Evolutionary conservation across 2,113 vertebrate species (phyloP).

Genomic region (Tichodroma muraria): DNA sequence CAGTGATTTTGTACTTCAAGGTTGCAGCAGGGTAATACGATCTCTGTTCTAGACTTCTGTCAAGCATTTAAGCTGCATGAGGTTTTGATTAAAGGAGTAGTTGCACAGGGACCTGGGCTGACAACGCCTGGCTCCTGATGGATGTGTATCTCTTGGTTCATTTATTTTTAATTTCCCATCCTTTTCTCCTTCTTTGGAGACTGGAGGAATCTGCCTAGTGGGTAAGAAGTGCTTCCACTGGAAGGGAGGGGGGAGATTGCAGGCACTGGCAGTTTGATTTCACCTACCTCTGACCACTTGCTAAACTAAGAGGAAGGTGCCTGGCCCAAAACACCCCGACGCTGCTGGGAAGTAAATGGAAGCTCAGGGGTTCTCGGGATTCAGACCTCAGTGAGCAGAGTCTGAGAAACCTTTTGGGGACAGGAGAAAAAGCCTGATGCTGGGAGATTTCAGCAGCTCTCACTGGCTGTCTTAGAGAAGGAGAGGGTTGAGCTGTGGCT

Average conservation of each 20-base stretch:
- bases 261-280: background rate
- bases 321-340: background rate
- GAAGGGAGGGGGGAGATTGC: background rate
- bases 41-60: constrained; percentile 24
- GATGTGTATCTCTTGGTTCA: constrained; percentile 55
- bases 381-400: background rate
- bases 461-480: background rate
- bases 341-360: background rate
- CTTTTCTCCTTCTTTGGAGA: constrained; percentile 43
- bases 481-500: background rate
- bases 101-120: constrained; percentile 38
- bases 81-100: constrained; percentile 48
- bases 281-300: constrained; percentile 8
- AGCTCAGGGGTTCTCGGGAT: background rate
- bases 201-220: constrained; percentile 12
- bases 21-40: background rate
- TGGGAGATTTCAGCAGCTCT: background rate
- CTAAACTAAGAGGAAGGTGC: background rate
- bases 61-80: constrained; percentile 17
- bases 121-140: constrained; percentile 49
- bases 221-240: background rate
- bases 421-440: background rate
- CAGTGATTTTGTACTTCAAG: constrained; percentile 1
- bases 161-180: constrained; percentile 63
- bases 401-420: background rate